These are phyloP conservation scores for Drosophila ambigua DNA, from an alignment of 1,140 invertebrate species.

Conservation along the genomic window DNA sequence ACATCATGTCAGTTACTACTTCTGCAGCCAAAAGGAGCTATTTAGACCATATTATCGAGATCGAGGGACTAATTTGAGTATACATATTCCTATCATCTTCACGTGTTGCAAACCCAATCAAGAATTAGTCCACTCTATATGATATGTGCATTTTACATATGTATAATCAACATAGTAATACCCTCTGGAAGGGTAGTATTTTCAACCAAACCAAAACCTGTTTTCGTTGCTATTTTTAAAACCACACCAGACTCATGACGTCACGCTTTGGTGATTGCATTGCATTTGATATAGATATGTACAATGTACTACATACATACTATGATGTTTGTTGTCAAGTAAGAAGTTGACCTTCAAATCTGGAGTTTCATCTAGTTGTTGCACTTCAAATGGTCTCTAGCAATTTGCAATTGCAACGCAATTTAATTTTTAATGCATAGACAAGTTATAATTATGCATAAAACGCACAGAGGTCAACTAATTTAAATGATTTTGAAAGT, in stretches of 20 bases:
- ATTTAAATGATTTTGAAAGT: conserved; percentile 31
- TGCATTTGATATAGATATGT: conserved; percentile 29
- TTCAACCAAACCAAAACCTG: conserved; percentile 43
- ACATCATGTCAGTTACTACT: no score
- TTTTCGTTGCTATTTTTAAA: conserved; percentile 51
- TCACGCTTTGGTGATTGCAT: conserved; percentile 68
- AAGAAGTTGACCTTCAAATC: conserved; percentile 67
- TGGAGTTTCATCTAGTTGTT: conserved; percentile 28
- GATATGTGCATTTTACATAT: no score
- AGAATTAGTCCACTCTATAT: no score
- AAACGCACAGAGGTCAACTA: conserved; percentile 13
- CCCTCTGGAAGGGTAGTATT: no score
- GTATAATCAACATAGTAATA: no score
- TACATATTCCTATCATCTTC: no score
- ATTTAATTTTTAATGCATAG: conserved; percentile 51
- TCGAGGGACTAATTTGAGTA: no score
- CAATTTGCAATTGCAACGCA: conserved; percentile 26
- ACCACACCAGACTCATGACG: conserved; percentile 53
- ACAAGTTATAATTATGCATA: conserved; percentile 26
- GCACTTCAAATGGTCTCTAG: conserved; percentile 43
- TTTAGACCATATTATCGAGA: no score
- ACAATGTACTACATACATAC: no score
- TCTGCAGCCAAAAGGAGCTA: no score
- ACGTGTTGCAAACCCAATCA: no score
- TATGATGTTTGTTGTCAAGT: conserved; percentile 27